Conservation (phyloP, 2,797 vertebrate genomes). For the Coendou prehensilis region DNA sequence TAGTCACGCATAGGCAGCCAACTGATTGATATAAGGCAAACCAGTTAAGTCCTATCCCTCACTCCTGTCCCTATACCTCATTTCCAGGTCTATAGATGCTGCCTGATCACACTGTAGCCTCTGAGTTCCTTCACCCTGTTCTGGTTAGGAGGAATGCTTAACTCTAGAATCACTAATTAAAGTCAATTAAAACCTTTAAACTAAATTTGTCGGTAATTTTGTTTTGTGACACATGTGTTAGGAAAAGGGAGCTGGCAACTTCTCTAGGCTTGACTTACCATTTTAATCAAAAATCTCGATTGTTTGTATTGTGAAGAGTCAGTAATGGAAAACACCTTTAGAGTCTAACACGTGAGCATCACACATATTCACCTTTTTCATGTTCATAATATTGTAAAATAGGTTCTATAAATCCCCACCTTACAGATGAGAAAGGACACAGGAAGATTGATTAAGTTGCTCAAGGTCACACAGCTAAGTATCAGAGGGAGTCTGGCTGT, state of each 20-base stretch:
- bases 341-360: neutral
- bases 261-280: neutral
- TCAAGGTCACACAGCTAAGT: neutral
- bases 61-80: neutral
- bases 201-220: neutral
- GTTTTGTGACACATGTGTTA: neutral
- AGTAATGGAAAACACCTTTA: neutral
- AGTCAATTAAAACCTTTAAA: neutral
- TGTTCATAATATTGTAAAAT: neutral
- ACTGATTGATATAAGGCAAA: neutral
- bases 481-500: neutral
- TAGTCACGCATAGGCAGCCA: neutral
- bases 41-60: neutral
- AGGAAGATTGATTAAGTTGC: neutral
- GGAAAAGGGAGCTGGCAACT: neutral
- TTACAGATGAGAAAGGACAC: neutral
- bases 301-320: neutral
- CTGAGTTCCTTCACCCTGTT: neutral
- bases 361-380: neutral
- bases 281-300: neutral
- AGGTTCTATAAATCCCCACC: neutral
- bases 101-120: neutral
- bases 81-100: neutral
- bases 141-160: neutral
- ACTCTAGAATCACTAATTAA: neutral